A percentile compares a stretch with the other conserved stretches of the same genome.
These are phyloP conservation scores for Nebria ingens DNA, from an alignment of 1,140 invertebrate species.

Conservation along the genomic window DNA sequence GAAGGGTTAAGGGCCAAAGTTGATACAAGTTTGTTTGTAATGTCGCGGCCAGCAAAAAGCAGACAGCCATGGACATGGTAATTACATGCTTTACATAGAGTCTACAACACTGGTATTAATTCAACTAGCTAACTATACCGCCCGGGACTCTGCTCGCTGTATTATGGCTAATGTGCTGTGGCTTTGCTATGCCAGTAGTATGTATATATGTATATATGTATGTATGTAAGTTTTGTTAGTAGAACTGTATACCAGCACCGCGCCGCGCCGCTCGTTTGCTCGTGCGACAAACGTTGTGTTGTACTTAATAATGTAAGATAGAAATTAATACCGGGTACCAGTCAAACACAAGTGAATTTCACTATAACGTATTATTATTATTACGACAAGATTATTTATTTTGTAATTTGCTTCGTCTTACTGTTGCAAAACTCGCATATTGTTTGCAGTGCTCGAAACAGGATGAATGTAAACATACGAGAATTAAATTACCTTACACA, in stretches of 20 bases:
- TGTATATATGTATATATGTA: background rate
- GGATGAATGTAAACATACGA: no score
- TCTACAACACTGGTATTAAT: slow-evolving; percentile 25
- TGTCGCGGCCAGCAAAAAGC: slow-evolving; percentile 22
- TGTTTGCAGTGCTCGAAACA: no score
- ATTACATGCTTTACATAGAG: slow-evolving; percentile 30
- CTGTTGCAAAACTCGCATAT: no score
- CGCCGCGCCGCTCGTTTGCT: slow-evolving; percentile 20
- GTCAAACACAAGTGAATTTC: background rate
- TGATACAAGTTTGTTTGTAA: slow-evolving; percentile 23
- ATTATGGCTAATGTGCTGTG: slow-evolving; percentile 30
- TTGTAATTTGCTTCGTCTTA: background rate
- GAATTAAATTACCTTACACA: no score
- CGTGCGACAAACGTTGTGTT: slow-evolving; percentile 21
- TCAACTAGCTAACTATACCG: slow-evolving; percentile 29
- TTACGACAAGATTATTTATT: background rate
- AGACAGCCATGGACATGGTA: slow-evolving; percentile 32
- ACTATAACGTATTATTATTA: background rate
- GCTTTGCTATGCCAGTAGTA: slow-evolving; percentile 16
- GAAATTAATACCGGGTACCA: slow-evolving; percentile 26
- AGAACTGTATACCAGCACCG: no score
- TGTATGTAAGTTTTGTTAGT: slow-evolving; percentile 27
- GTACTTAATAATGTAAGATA: slow-evolving; percentile 30
- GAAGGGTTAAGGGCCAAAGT: slow-evolving; percentile 25
- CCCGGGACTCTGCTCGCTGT: slow-evolving; percentile 22